Percentiles rank a stretch among this genome's conserved stretches.
These are phyloP conservation scores for Melangyna quadrimaculata DNA, from an alignment of 2,888 invertebrate genomes.

Conservation along the genomic window DNA sequence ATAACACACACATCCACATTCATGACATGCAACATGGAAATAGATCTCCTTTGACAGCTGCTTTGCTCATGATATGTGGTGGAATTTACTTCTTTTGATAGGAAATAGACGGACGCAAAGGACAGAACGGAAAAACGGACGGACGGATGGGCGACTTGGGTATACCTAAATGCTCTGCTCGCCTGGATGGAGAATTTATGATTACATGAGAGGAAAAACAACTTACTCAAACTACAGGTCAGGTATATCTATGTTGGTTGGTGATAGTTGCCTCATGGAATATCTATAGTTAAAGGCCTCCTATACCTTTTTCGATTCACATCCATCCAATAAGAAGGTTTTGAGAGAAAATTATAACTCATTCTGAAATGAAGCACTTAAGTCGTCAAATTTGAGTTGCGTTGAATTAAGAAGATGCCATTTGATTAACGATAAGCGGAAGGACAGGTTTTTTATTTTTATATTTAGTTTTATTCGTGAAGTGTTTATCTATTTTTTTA, in stretches of 20 bases:
- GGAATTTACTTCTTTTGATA: slow-evolving; percentile 60
- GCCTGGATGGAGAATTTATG: slow-evolving; percentile 2
- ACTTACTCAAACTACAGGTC: slow-evolving; percentile 35
- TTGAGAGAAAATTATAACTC: slow-evolving; percentile 48
- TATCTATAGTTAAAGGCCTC: neutral
- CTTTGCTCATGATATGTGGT: slow-evolving; percentile 44
- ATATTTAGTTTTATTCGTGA: neutral
- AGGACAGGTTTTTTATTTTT: slow-evolving; percentile 33
- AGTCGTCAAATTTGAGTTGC: slow-evolving; percentile 70
- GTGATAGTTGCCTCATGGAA: neutral
- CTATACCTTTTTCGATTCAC: neutral
- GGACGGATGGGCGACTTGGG: neutral
- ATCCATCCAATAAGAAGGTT: neutral
- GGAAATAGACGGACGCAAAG: neutral
- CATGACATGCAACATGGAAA: slow-evolving; percentile 62
- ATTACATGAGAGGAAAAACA: neutral
- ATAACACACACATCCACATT: slow-evolving; percentile 14
- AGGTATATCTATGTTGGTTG: neutral
- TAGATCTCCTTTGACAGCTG: slow-evolving; percentile 69
- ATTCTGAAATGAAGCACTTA: slow-evolving; percentile 62
- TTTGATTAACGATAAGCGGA: slow-evolving; percentile 47
- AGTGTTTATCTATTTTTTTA: neutral
- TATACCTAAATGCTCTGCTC: too few relatives aligned
- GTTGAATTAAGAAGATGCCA: slow-evolving; percentile 60
- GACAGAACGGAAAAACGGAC: neutral